phyloP scores from a whole-genome alignment of 2,113 vertebrate genomes.

The Sinocyclocheilus anshuiensis region DNA sequence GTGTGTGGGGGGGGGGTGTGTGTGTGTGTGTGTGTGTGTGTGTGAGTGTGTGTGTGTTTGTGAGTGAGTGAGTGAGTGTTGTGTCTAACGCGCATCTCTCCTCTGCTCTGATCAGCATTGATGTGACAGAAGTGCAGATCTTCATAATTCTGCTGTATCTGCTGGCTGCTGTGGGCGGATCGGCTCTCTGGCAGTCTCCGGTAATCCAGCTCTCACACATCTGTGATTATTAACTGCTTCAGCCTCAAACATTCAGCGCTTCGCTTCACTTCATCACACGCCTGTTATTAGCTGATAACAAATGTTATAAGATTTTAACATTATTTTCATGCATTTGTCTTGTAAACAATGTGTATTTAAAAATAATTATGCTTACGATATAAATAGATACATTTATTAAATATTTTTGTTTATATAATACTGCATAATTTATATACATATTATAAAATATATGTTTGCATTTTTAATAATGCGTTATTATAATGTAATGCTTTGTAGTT shows the following conservation, averaged over 20 bases:
- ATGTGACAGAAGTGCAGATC: constrained; percentile 99
- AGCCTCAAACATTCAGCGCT: background rate
- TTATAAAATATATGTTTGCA: background rate
- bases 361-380: too few species aligned
- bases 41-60: background rate
- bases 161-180: constrained; percentile 97
- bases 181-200: constrained; percentile 96
- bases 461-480: background rate
- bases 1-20: too few species aligned
- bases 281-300: background rate
- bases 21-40: accelerated
- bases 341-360: background rate
- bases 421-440: background rate
- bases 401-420: background rate
- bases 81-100: constrained; percentile 72
- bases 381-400: too few species aligned
- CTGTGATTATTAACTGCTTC: background rate
- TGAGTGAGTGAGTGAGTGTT: constrained; percentile 38
- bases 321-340: background rate
- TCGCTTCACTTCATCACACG: background rate
- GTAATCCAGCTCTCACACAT: constrained; percentile 76
- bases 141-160: constrained; percentile 99
- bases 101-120: constrained; percentile 88
- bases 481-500: background rate
- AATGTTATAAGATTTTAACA: background rate